Conservation (phyloP, 2,113 vertebrate genomes). For the Oreochromis aureus region DNA sequence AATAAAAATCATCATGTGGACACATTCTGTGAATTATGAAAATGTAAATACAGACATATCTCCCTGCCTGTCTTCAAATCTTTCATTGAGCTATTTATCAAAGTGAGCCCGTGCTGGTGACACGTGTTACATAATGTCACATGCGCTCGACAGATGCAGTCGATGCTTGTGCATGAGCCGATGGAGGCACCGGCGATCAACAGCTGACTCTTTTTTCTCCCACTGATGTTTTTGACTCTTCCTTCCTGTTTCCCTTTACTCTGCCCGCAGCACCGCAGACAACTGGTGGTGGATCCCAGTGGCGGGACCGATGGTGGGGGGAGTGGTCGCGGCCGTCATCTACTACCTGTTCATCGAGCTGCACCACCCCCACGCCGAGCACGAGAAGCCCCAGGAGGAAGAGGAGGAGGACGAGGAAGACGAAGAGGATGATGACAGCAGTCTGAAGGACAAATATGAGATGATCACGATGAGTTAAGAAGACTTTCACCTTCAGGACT, state of each 20-base stretch:
- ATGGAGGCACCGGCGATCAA: neutral
- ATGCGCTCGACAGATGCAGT: constrained; percentile 1
- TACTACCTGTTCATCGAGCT: constrained; percentile 85
- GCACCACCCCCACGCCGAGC: constrained; percentile 72
- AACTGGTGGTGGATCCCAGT: constrained; percentile 96
- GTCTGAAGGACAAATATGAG: constrained; percentile 81
- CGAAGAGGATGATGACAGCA: constrained; percentile 68
- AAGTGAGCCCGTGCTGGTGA: neutral
- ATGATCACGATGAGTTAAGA: constrained; percentile 76
- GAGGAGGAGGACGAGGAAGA: constrained; percentile 67
- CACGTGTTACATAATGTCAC: constrained; percentile 47
- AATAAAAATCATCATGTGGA: neutral
- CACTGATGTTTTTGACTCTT: neutral
- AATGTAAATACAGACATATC: neutral
- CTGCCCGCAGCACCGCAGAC: constrained; percentile 76
- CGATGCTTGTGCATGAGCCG: constrained; percentile 20
- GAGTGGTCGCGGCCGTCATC: constrained; percentile 73
- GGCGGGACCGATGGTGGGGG: constrained; percentile 85
- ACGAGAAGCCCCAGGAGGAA: constrained; percentile 25
- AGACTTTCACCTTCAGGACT: neutral
- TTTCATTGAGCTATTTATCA: neutral
- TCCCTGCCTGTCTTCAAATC: neutral
- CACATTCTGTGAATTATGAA: neutral
- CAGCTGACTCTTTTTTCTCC: neutral
- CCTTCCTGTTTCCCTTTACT: neutral